A percentile compares a stretch with the other conserved stretches of the same genome.
These are phyloP conservation scores for Ophion ellenae DNA, from an alignment of 2,888 invertebrate species.

Conservation along the genomic window DNA sequence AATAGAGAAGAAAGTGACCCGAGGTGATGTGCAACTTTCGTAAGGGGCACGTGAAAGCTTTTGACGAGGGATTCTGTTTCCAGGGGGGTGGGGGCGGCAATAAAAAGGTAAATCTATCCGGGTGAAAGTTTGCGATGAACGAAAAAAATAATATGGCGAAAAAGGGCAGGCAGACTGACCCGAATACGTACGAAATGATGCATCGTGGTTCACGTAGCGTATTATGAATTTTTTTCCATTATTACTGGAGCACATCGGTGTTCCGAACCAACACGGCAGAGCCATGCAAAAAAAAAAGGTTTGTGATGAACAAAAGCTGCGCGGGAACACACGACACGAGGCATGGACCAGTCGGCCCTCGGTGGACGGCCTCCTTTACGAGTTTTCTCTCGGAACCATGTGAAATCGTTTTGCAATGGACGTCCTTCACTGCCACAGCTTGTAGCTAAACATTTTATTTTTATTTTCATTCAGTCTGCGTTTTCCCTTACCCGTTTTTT, in stretches of 20 bases:
- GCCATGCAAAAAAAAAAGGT: not conserved
- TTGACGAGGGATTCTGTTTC: not conserved
- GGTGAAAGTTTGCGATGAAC: not conserved
- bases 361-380: conserved; percentile 12
- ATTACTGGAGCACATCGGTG: conserved; percentile 53
- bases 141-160: conserved; percentile 12
- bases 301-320: conserved; percentile 45
- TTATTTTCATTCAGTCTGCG: conserved; percentile 6
- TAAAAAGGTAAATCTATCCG: not conserved
- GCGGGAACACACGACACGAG: not conserved
- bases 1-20: not conserved
- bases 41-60: not conserved
- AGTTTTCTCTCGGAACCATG: conserved; percentile 42
- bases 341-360: not conserved
- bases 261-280: conserved; percentile 4
- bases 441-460: conserved; percentile 26
- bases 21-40: not conserved
- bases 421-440: conserved; percentile 46
- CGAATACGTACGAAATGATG: conserved; percentile 73
- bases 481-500: conserved; percentile 12
- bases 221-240: conserved; percentile 75
- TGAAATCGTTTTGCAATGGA: conserved; percentile 60
- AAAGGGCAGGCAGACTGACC: conserved; percentile 67
- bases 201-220: conserved; percentile 68
- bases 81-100: not conserved